A percentile compares a stretch with the other conserved stretches of the same genome.
Evolutionary conservation across 2,888 invertebrate species (phyloP).

Genomic region (Volucella inflata): DNA sequence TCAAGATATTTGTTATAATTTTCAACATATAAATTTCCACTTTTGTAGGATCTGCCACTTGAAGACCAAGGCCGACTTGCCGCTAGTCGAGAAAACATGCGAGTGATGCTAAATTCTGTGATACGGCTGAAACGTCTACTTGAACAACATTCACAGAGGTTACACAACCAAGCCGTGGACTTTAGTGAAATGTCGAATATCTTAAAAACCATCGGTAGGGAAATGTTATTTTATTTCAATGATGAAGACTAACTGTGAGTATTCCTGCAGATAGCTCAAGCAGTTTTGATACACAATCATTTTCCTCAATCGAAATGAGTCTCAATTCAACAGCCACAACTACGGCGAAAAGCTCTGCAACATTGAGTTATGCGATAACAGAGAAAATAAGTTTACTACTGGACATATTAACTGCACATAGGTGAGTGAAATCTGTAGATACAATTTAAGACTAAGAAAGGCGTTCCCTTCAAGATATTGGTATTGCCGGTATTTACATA

Average conservation of each 20-base stretch:
- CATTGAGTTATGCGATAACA: constrained; percentile 74
- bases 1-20: too few species aligned
- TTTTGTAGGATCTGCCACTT: constrained; percentile 64
- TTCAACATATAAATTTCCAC: too few species aligned
- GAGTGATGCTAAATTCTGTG: constrained; percentile 76
- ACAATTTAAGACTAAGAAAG: too few species aligned
- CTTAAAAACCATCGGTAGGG: constrained; percentile 33
- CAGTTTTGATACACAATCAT: constrained; percentile 71
- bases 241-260: too few species aligned
- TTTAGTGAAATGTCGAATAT: constrained; percentile 76
- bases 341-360: constrained; percentile 72
- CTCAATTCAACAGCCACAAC: constrained; percentile 74
- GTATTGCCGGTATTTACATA: too few species aligned
- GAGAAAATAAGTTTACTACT: constrained; percentile 76
- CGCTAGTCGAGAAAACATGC: constrained; percentile 76
- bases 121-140: constrained; percentile 75
- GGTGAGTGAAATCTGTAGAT: too few species aligned
- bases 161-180: constrained; percentile 74
- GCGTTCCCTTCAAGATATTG: too few species aligned
- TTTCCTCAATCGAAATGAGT: constrained; percentile 73
- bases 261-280: constrained; percentile 73
- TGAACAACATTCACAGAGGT: constrained; percentile 75
- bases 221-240: too few species aligned
- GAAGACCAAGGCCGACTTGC: constrained; percentile 75
- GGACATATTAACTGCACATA: constrained; percentile 77